Evolutionary conservation across 2,888 invertebrate genomes (phyloP), one percentile per base, ranked within the genome.

Genomic region (Cylloceria caligata): DNA sequence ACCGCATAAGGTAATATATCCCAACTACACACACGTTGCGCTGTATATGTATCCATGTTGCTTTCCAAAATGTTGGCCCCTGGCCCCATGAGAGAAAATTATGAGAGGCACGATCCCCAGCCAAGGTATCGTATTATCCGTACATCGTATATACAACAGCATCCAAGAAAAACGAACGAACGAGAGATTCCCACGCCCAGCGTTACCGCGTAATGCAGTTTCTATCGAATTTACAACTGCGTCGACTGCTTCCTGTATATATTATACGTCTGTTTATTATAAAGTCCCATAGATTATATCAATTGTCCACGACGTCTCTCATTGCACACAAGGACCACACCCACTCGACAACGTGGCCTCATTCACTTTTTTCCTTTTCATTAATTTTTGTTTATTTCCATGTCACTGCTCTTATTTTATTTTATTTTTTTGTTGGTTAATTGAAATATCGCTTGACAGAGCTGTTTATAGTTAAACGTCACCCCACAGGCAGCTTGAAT

Each of bases 381-480:
- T 30, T 30, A 30, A 4, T 30, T 30, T 30, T 30, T 5, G 3
- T 3, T 30, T 30, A 4, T 30, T 5, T 30, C 30, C 30, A 3
- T 30, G 30, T 4, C 5, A 30, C 30, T 30, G 3, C 42, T 13
- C 13, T 42, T 13, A 42, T 13, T 13, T 13, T 13, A 1, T n/a
- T 42, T 3, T 9, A 2, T 42, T 13, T 72, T 65, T 42, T 19
- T 52, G 34, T 52, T 11, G 64, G 45, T 65, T 72, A 78, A 78
- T 78, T 78, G 71, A 55, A 65, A 72, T 78, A 65, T 65, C 42
- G 47, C 71, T 65, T 49, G 55, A 72, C 71, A 39, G 45, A 16
- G 65, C n/a, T 78, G 72, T 78, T 78, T 78, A 71, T 72, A 72
- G 65, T 57, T 71, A 64, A 72, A 57, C 77, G 65, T 64, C 55